These are phyloP conservation scores for Pyxicephalus adspersus DNA, from an alignment of 2,113 vertebrate genomes.

Conservation along the genomic window DNA sequence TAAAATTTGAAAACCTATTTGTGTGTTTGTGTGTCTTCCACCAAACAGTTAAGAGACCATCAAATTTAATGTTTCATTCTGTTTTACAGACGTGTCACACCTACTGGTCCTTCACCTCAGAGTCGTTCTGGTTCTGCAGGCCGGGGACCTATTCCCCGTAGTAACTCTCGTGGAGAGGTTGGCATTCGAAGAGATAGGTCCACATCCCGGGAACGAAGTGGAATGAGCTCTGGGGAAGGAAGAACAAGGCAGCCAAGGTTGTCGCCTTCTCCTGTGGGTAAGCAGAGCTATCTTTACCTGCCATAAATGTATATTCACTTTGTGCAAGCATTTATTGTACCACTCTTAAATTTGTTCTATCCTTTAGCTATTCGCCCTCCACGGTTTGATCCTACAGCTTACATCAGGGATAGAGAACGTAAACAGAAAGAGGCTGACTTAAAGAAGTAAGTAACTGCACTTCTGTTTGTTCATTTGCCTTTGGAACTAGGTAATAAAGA, in stretches of 20 bases:
- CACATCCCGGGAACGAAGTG: slow-evolving; percentile 71
- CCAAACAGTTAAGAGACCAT: not conserved
- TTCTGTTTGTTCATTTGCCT: too few relatives aligned
- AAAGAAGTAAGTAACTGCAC: slow-evolving; percentile 73
- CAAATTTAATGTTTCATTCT: not conserved
- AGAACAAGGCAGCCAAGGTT: slow-evolving; percentile 6
- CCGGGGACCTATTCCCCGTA: not conserved
- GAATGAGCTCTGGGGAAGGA: slow-evolving; percentile 57
- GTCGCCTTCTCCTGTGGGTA: not conserved
- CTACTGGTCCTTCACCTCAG: slow-evolving; percentile 40
- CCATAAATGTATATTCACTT: not conserved
- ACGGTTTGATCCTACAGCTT: slow-evolving; percentile 90
- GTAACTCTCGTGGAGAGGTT: slow-evolving; percentile 60
- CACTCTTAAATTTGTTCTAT: not conserved
- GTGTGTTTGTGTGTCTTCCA: not conserved
- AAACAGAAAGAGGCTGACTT: slow-evolving; percentile 80
- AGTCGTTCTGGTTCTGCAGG: slow-evolving; percentile 50
- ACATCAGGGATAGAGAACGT: slow-evolving; percentile 82
- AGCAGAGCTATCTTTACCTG: not conserved
- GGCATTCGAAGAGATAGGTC: slow-evolving; percentile 69
- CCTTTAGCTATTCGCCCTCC: slow-evolving; percentile 66
- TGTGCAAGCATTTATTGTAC: not conserved
- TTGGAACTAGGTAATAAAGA: too few relatives aligned
- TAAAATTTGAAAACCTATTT: not conserved
- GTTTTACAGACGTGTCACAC: slow-evolving; percentile 69